Evolutionary conservation across 2,888 invertebrate genomes (phyloP), one percentile per base, ranked within the genome.

Genomic region (Stenodema calcarata): DNA sequence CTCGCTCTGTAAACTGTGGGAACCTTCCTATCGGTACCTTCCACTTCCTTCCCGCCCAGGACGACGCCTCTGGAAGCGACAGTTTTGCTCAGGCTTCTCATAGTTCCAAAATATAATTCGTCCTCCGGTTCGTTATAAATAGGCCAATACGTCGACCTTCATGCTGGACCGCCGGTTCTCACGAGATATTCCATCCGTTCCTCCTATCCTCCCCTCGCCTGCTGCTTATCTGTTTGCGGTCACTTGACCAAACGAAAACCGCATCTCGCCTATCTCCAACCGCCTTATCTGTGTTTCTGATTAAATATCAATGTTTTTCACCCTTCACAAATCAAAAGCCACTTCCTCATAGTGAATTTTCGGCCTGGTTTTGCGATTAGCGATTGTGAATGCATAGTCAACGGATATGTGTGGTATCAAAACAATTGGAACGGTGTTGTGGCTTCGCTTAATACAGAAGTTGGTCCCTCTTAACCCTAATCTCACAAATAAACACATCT

Each of bases 21-120:
- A 73, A 73, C 73, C 73, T 73, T 62, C 73, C 73, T 73, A 73
- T 73, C 73, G 73, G 18, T 70, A 35, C 35, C 73, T 35, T 73
- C 73, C 30, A 73, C 73, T 73, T 73, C 73, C 73, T 73, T 73
- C 73, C 73, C 41, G 62, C 23, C 23, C 23, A 23, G 62, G 62
- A 62, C 62, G 23, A 23, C 23, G 62, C 62, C 62, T 41, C 35
- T 73, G 73, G 73, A 73, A 30, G n/a, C 35, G 30, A 73, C 73
- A 73, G 73, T 4, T 41, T 18, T 41, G 73, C 41, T 41, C 73
- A 73, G 73, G 73, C 73, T 30, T 73, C 41, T 30, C 30, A 62
- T 62, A 62, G 23, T 62, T 18, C 41, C 30, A 73, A 73, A 73
- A 73, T 35, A 28, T 28, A 73, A 73, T 73, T 73, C 73, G 73